A percentile compares a stretch with the other conserved stretches of the same genome.
These are phyloP conservation scores for Esox niger DNA, from an alignment of 2,113 vertebrate genomes.

Conservation along the genomic window DNA sequence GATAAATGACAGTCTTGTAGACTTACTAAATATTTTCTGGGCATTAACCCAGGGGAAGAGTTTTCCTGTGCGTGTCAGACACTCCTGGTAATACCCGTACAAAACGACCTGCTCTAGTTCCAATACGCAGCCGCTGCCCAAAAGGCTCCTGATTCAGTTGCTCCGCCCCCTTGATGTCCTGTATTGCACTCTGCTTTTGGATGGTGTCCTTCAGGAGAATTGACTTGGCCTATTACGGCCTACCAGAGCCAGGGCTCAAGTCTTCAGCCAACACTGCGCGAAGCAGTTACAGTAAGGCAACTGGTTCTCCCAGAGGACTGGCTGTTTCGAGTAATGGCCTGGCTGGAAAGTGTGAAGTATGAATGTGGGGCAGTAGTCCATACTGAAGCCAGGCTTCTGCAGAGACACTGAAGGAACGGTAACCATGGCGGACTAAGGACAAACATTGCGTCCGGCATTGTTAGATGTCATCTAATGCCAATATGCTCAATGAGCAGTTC, in stretches of 20 bases:
- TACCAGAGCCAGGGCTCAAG: neutral
- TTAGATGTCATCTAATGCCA: neutral
- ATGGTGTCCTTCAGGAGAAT: neutral
- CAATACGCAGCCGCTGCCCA: too few relatives aligned
- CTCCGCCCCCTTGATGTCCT: neutral
- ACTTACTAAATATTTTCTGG: too few relatives aligned
- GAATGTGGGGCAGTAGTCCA: slow-evolving; percentile 46
- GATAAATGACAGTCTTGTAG: too few relatives aligned
- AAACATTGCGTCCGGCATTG: slow-evolving; percentile 3
- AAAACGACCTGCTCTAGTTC: neutral
- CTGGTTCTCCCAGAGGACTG: neutral
- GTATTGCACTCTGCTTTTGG: neutral
- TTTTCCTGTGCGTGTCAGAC: too few relatives aligned
- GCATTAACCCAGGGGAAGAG: too few relatives aligned
- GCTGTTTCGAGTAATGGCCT: neutral
- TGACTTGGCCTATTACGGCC: slow-evolving; percentile 3
- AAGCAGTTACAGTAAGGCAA: neutral
- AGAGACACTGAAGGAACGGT: too few relatives aligned
- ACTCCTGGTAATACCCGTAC: too few relatives aligned
- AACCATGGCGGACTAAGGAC: slow-evolving; percentile 24
- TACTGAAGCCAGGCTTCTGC: slow-evolving; percentile 35
- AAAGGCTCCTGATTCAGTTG: neutral
- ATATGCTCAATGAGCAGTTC: neutral
- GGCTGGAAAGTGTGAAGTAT: slow-evolving; percentile 58
- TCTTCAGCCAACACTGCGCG: neutral